These are phyloP conservation scores for Danionella dracula DNA, from an alignment of 2,797 vertebrate genomes.

Conservation along the genomic window DNA sequence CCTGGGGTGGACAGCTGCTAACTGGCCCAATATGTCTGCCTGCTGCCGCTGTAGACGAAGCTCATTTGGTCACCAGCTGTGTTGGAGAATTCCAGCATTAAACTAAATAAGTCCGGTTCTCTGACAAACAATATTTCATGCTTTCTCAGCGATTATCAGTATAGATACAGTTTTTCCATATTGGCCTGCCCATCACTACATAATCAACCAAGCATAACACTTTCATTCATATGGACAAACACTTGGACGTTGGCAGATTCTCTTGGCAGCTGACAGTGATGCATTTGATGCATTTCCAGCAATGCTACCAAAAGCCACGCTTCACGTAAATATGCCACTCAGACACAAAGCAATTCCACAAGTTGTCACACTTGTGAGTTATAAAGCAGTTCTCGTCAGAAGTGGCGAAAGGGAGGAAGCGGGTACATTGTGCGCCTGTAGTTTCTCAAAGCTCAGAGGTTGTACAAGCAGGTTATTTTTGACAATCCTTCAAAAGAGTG, in stretches of 20 bases:
- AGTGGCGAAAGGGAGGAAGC: conserved; percentile 13
- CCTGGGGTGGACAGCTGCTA: conserved; percentile 35
- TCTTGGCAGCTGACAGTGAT: conserved; percentile 59
- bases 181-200: not conserved
- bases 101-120: conserved; percentile 20
- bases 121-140: conserved; percentile 22
- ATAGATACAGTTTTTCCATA: not conserved
- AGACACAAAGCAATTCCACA: conserved; percentile 51
- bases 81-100: conserved; percentile 35
- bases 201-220: not conserved
- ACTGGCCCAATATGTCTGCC: conserved; percentile 27
- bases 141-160: not conserved
- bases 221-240: conserved; percentile 7
- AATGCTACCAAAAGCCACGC: conserved; percentile 51
- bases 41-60: conserved; percentile 22
- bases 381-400: conserved; percentile 20
- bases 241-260: conserved; percentile 35
- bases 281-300: conserved; percentile 56
- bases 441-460: conserved; percentile 32
- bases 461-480: conserved; percentile 34
- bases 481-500: conserved; percentile 34
- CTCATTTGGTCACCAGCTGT: conserved; percentile 59
- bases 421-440: not conserved
- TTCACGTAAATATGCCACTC: conserved; percentile 57
- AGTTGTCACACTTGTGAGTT: conserved; percentile 51